Base-by-base conservation (phyloP, 2,888 invertebrate genomes). In the Poecilobothrus nobilitatus region DNA sequence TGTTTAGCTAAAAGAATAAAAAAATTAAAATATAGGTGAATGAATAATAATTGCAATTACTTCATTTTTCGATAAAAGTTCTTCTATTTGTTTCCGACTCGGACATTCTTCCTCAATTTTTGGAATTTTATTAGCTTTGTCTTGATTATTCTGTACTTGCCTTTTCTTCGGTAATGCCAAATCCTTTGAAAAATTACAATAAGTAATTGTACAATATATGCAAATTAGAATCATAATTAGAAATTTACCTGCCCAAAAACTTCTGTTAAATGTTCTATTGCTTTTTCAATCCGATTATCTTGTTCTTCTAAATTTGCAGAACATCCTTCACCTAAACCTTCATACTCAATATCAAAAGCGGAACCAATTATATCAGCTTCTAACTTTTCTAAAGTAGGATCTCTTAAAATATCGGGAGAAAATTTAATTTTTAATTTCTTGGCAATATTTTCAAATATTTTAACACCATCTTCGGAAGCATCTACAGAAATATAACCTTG, bases 321-420 rank as follows among this genome's bases (percentile, higher is more conserved):
- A 63, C 77, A 74, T 22, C 75, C 73, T 1, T 75, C 70, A 0
- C 76, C 74, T 3, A 72, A 79, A 76, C 83, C 83, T 65, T 85
- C 84, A 22, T 81, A 82, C 72, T 86, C 85, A 63, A 91, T 76
- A 73, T 88, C 84, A 63, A 91, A 81, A 1, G 89, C 89, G 73
- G 89, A 82, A 0, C 87, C 87, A 78, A 91, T 88, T 34, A 91
- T 83, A 73, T 87, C 87, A 21, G 84, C 81, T 78, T 88, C 89
- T 73, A 87, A 82, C 41, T 74, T 84, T 76, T 90, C 88, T 37
- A 88, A 77, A 69, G 82, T 83, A 0, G 91, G 91, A 80, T 91
- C 89, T 76, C 87, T 87, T 80, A 90, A 88, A 73, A 84, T 83
- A 71, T 87, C 86, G 44, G 87, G 84, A 69, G 82, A 81, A 76